A percentile compares a stretch with the other conserved stretches of the same genome.
Evolutionary conservation across 2,113 vertebrate genomes (phyloP).

Genomic region (Emberiza fucata): DNA sequence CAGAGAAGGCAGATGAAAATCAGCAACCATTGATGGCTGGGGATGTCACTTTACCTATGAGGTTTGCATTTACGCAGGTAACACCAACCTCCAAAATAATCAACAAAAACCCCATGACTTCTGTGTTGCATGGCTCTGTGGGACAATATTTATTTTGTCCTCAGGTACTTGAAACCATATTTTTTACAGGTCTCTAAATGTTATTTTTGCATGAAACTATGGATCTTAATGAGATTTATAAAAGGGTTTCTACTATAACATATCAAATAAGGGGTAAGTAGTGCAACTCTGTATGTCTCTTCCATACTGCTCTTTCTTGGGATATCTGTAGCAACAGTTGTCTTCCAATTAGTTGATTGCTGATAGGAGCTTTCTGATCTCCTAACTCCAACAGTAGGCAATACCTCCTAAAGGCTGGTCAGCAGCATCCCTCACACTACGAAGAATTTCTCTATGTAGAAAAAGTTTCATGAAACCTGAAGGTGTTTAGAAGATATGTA

Average conservation of each 20-base stretch:
- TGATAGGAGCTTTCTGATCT: background rate
- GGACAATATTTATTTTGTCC: background rate
- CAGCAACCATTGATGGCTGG: background rate
- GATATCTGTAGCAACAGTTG: background rate
- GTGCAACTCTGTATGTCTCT: background rate
- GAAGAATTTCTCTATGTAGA: background rate
- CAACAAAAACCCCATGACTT: background rate
- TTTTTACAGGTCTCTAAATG: background rate
- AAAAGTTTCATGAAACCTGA: background rate
- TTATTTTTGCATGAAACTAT: background rate
- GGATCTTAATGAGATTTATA: background rate
- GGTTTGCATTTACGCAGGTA: background rate
- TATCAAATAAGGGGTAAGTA: background rate
- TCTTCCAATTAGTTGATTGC: background rate
- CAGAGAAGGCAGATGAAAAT: background rate
- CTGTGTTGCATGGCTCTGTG: background rate
- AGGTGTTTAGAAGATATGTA: background rate
- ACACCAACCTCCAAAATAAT: background rate
- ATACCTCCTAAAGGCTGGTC: background rate
- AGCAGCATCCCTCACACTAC: background rate
- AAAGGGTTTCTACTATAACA: background rate
- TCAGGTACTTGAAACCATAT: background rate
- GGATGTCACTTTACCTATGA: background rate
- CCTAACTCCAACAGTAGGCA: background rate
- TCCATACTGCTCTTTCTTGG: background rate